Evolutionary conservation across 2,113 vertebrate genomes (phyloP).

Genomic region (Leptobrachium leishanense): DNA sequence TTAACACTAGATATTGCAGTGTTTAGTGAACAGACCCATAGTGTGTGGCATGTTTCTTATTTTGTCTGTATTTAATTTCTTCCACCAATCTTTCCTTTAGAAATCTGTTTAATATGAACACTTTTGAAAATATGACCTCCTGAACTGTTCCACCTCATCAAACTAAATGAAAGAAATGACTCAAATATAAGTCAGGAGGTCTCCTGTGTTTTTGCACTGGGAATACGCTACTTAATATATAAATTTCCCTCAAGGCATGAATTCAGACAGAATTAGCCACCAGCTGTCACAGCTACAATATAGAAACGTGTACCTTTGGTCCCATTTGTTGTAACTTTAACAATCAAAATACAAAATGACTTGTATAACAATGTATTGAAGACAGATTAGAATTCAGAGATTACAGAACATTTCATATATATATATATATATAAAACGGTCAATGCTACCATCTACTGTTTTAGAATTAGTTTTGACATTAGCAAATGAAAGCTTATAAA

Average conservation of each 20-base stretch:
- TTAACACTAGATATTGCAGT: too few species aligned
- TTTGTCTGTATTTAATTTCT: not conserved
- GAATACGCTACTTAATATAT: constrained; percentile 32
- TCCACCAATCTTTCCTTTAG: not conserved
- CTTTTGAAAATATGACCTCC: constrained; percentile 24
- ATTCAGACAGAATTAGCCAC: constrained; percentile 24
- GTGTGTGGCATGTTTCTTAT: not conserved
- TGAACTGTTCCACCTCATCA: constrained; percentile 30
- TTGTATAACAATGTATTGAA: not conserved
- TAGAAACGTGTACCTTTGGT: constrained; percentile 5
- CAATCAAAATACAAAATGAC: not conserved
- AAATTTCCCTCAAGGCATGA: constrained; percentile 31
- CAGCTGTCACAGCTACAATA: constrained; percentile 17
- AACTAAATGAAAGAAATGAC: constrained; percentile 36
- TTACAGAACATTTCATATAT: too few species aligned
- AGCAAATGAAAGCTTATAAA: too few species aligned
- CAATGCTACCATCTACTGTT: too few species aligned
- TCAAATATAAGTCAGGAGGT: constrained; percentile 19
- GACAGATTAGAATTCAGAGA: not conserved
- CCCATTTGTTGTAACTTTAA: not conserved
- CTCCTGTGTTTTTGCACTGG: constrained; percentile 5
- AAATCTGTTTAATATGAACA: constrained; percentile 21
- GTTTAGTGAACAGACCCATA: too few species aligned
- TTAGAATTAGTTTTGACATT: too few species aligned
- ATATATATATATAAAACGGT: too few species aligned